Conservation (phyloP, 2,797 vertebrate species). For the Salmo trutta region DNA sequence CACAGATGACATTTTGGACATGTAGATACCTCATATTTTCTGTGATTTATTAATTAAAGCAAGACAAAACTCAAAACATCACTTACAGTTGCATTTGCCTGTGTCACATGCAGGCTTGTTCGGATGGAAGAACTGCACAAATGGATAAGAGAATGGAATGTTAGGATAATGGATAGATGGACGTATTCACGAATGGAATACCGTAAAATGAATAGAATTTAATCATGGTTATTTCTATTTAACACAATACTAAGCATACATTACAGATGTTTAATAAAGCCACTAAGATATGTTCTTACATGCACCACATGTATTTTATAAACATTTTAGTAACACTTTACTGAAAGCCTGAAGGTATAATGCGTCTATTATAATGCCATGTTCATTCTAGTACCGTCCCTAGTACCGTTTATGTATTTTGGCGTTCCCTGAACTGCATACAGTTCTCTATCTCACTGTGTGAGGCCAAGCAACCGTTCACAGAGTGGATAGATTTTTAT, state of each 20-base stretch:
- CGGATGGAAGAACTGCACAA: constrained; percentile 50
- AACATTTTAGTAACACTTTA: not conserved
- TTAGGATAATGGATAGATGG: constrained; percentile 42
- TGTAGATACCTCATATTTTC: constrained; percentile 66
- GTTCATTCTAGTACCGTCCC: not conserved
- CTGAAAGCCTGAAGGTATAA: not conserved
- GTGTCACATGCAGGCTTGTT: constrained; percentile 32
- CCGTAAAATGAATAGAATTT: constrained; percentile 12
- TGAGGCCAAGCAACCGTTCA: too few species aligned
- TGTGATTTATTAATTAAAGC: constrained; percentile 76
- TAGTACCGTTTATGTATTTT: too few species aligned
- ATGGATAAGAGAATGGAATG: constrained; percentile 35
- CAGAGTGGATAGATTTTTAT: too few species aligned
- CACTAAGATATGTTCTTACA: not conserved
- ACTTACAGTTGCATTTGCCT: constrained; percentile 61
- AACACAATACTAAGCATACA: not conserved
- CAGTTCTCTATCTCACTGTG: too few species aligned
- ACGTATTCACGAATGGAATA: constrained; percentile 32
- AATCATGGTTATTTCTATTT: not conserved
- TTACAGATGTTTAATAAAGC: not conserved
- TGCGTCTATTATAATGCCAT: not conserved
- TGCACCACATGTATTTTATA: not conserved
- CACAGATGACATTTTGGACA: constrained; percentile 74
- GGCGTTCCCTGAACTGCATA: too few species aligned
- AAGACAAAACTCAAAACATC: constrained; percentile 70